These are phyloP conservation scores for Tachysurus fulvidraco DNA, from an alignment of 2,113 vertebrate genomes.

Conservation along the genomic window DNA sequence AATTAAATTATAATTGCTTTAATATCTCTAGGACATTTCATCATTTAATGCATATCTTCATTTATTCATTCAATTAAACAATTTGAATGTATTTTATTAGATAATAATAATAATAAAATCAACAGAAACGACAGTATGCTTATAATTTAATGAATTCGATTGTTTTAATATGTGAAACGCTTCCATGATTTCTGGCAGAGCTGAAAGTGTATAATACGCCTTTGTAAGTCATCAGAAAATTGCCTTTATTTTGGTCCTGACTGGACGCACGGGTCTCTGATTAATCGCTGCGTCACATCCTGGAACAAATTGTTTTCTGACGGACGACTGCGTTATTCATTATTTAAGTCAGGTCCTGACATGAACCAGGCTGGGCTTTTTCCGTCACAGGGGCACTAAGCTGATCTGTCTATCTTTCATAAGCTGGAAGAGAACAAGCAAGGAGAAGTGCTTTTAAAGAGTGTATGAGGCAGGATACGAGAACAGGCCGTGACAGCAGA, in stretches of 20 bases:
- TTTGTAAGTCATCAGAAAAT: not conserved
- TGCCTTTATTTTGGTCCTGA: not conserved
- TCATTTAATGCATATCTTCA: not conserved
- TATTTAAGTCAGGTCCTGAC: conserved; percentile 35
- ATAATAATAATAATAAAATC: not conserved
- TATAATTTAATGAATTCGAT: not conserved
- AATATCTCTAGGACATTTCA: not conserved
- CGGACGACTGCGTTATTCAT: conserved; percentile 28
- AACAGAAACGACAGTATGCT: not conserved
- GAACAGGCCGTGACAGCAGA: conserved; percentile 37
- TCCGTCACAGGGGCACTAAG: not conserved
- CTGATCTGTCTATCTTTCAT: conserved; percentile 34
- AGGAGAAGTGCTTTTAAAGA: not conserved
- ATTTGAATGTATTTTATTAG: not conserved
- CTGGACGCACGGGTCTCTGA: conserved; percentile 5
- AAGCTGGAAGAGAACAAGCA: conserved; percentile 24
- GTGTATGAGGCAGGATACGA: conserved; percentile 4
- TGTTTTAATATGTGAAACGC: too few relatives aligned
- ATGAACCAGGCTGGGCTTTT: conserved; percentile 20
- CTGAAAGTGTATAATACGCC: too few relatives aligned
- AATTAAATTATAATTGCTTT: too few relatives aligned
- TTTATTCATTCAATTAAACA: not conserved
- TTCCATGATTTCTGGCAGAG: not conserved
- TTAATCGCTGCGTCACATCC: not conserved
- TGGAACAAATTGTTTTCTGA: conserved; percentile 30